Evolutionary conservation across 2,797 vertebrate species (phyloP), one percentile per base, ranked within the genome.

Genomic region (Psittacula derbiana): DNA sequence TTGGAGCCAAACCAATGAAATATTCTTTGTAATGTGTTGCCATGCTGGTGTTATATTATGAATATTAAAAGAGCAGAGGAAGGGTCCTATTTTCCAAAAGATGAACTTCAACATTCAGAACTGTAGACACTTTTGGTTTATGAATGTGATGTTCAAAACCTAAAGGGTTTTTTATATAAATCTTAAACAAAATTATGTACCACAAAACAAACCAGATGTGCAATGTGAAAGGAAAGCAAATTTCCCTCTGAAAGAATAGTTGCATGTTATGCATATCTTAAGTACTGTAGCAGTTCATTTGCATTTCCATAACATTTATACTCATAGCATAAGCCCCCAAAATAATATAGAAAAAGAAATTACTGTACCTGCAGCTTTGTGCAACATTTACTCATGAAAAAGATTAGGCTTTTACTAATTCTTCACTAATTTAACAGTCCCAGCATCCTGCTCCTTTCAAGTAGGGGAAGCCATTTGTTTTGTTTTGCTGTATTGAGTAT

Each of bases 361-460:
- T 74, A 85, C 44, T 38, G 19, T 91, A 92, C 92, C 90, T 95
- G 78, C 60, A 92, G 60, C 16, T 89, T 95, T 84, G 81, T 81
- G 60, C 71, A 90, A 76, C 30, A 27, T 76, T 93, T 78, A 13
- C 61, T 81, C 17, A 24, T 58, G 52, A 73, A 85, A 91, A 84
- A 61, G 58, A 92, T 85, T 46, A 85, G 33, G 52, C 41, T 94
- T 95, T 92, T 80, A 50, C 27, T 87, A 95, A 92, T 88, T 94
- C 73, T 88, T 71, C 47, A 85, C 50, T 78, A 82, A 76, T 90
- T 86, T 73, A 86, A 75, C 41, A 86, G 49, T 61, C 31, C 62
- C 76, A 91, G 64, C n/a, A 73, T 52, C 12, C 40, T 76, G 15
- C 41, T 79, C 53, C 80, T 91, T 91, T 95, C 66, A 91, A 70